These are phyloP conservation scores for Oenanthe melanoleuca DNA, from an alignment of 2,113 vertebrate species.

Conservation along the genomic window DNA sequence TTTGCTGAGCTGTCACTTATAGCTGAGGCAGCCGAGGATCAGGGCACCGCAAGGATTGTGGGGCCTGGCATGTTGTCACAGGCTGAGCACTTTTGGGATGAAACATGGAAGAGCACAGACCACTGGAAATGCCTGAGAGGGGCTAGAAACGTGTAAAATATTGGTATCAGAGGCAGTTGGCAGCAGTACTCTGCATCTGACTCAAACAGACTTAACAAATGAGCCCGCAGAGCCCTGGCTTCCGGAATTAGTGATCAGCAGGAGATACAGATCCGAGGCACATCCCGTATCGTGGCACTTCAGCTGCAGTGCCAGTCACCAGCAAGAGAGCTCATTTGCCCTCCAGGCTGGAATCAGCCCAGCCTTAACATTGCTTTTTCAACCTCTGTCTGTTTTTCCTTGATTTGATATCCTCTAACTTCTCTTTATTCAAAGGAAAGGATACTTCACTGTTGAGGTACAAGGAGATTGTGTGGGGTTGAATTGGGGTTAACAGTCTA, in stretches of 20 bases:
- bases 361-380: not conserved
- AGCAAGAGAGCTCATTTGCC: not conserved
- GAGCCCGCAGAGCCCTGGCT: not conserved
- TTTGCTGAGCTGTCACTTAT: conserved; percentile 69
- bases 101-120: not conserved
- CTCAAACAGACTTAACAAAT: not conserved
- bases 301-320: not conserved
- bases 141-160: not conserved
- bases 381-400: not conserved
- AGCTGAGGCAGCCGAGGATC: not conserved
- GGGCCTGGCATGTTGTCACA: accelerated
- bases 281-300: not conserved
- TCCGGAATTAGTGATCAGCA: not conserved
- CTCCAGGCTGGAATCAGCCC: not conserved
- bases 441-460: not conserved
- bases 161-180: not conserved
- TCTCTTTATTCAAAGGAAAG: not conserved
- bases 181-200: not conserved
- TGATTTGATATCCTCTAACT: not conserved
- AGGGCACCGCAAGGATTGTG: not conserved
- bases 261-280: not conserved
- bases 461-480: not conserved
- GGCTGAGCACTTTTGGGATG: not conserved
- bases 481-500: not conserved
- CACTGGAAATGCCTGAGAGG: not conserved